These are phyloP conservation scores for Mystacornis crossleyi DNA, from an alignment of 2,113 vertebrate species.

Conservation along the genomic window DNA sequence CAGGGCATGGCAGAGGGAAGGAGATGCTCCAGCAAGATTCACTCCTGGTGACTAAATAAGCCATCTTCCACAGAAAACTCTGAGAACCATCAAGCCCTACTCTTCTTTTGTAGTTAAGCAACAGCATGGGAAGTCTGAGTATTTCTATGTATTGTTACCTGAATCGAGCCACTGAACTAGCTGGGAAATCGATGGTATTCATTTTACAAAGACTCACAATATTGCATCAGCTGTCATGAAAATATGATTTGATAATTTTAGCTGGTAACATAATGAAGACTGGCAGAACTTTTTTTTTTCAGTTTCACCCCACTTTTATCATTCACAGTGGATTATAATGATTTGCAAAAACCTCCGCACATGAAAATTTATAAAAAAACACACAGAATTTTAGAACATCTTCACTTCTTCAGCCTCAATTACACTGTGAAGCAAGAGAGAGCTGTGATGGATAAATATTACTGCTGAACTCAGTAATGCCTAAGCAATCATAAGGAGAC, in stretches of 20 bases:
- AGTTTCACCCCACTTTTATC: background rate
- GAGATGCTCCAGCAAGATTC: background rate
- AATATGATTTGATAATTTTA: background rate
- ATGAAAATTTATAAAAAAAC: background rate
- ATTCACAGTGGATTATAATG: background rate
- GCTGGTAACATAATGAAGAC: background rate
- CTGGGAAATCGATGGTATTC: accelerated
- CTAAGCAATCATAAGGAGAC: background rate
- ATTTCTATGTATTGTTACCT: background rate
- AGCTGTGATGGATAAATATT: background rate
- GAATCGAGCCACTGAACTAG: background rate
- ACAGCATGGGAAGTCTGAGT: background rate
- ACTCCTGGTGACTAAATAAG: background rate
- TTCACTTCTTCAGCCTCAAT: background rate
- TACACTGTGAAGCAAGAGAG: background rate
- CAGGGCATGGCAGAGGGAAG: accelerated
- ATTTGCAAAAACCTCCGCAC: background rate
- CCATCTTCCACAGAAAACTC: accelerated
- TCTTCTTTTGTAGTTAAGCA: background rate
- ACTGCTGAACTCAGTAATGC: background rate
- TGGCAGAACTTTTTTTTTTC: background rate
- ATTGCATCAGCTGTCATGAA: background rate
- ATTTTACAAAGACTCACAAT: background rate
- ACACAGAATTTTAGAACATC: background rate
- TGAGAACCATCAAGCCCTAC: background rate